A percentile compares a stretch with the other conserved stretches of the same genome.
These are phyloP conservation scores for Dendropsophus ebraccatus DNA, from an alignment of 2,113 vertebrate genomes.

Conservation along the genomic window DNA sequence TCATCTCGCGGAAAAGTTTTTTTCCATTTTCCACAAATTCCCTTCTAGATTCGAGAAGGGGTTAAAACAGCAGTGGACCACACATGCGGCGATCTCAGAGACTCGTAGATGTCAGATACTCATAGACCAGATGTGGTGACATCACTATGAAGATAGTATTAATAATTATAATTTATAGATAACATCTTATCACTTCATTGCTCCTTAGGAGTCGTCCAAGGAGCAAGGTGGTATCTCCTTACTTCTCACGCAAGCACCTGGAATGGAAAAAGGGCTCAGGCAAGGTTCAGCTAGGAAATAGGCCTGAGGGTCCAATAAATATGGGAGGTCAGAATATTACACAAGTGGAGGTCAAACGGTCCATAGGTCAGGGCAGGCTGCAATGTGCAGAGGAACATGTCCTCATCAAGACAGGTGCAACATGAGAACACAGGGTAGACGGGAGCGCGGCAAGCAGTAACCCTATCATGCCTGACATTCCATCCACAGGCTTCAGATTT, in stretches of 20 bases:
- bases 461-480: neutral
- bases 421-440: neutral
- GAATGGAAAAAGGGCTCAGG: constrained; percentile 14
- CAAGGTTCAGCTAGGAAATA: neutral
- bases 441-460: neutral
- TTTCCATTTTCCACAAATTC: no score
- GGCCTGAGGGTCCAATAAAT: constrained; percentile 6
- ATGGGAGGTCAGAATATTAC: neutral
- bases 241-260: constrained; percentile 3
- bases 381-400: neutral
- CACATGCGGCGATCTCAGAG: no score
- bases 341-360: neutral
- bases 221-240: neutral
- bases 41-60: no score
- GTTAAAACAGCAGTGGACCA: no score
- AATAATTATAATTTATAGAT: no score
- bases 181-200: neutral
- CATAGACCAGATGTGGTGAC: no score
- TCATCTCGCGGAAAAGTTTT: no score
- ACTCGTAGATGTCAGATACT: no score
- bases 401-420: neutral
- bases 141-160: no score
- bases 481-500: neutral
- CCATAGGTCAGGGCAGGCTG: neutral
- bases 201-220: neutral